Conservation (phyloP, 2,113 vertebrate species). For the Psittacara wagleri region DNA sequence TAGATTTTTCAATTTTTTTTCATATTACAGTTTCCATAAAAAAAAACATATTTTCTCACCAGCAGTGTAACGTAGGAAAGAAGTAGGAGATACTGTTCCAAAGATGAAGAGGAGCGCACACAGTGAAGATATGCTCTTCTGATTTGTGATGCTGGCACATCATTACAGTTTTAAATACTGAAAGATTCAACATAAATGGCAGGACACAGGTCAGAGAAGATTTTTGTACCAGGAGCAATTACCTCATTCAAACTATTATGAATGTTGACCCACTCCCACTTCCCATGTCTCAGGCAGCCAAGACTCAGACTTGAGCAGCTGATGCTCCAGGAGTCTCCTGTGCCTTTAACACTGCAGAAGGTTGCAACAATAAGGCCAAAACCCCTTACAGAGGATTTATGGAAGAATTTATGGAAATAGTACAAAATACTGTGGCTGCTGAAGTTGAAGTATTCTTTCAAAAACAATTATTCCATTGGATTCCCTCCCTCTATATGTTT, state of each 20-base stretch:
- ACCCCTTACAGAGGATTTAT: background rate
- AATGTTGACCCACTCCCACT: background rate
- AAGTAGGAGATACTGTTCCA: background rate
- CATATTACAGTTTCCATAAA: background rate
- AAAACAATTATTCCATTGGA: background rate
- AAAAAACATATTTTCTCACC: background rate
- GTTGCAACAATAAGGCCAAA: background rate
- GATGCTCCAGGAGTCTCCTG: background rate
- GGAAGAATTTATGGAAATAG: background rate
- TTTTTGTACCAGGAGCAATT: background rate
- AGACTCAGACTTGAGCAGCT: background rate
- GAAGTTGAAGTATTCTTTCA: background rate
- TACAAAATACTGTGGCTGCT: background rate
- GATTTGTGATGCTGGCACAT: fast-evolving
- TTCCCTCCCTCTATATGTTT: background rate
- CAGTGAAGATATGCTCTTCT: background rate
- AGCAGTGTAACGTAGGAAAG: background rate
- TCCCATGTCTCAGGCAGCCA: background rate
- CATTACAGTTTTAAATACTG: background rate
- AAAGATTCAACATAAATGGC: background rate
- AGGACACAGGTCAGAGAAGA: background rate
- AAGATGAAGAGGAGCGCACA: background rate
- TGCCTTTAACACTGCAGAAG: background rate
- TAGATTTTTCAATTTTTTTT: background rate
- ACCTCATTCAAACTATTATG: fast-evolving